A percentile compares a stretch with the other conserved stretches of the same genome.
These are phyloP conservation scores for Chaetorhynchus papuensis DNA, from an alignment of 2,113 vertebrate genomes.

Conservation along the genomic window DNA sequence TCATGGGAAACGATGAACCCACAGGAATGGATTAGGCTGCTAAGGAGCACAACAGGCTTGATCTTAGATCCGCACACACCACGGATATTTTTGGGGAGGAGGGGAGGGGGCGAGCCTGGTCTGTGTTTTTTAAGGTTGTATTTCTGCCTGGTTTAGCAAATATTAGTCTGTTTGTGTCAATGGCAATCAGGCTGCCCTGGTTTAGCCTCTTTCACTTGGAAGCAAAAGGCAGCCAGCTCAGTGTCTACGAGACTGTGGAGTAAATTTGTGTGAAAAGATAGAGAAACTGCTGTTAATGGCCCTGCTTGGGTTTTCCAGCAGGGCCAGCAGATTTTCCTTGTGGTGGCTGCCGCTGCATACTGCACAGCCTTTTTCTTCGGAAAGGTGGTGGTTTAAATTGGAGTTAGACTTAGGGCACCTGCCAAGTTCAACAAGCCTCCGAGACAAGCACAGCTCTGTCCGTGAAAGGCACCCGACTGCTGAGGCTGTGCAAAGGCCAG, in stretches of 20 bases:
- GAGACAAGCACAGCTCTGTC: constrained; percentile 63
- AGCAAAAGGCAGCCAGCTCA: neutral
- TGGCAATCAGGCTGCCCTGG: neutral
- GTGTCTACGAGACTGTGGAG: neutral
- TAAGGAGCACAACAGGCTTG: neutral
- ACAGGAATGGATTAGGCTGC: neutral
- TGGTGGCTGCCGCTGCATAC: neutral
- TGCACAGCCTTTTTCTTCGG: neutral
- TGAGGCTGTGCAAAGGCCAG: constrained; percentile 17
- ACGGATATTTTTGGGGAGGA: neutral
- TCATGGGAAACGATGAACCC: neutral
- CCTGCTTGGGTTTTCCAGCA: neutral
- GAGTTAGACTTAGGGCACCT: constrained; percentile 4
- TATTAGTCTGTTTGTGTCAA: neutral
- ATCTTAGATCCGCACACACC: neutral
- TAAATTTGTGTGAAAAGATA: neutral
- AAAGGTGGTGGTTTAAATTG: constrained; percentile 63
- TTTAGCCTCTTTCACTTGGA: neutral
- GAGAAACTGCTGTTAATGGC: neutral
- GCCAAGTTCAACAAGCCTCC: constrained; percentile 70
- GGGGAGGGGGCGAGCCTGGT: neutral
- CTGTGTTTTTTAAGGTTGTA: neutral
- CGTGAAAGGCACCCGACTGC: neutral
- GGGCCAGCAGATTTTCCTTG: neutral
- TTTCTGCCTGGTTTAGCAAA: neutral